phyloP scores from a whole-genome alignment of 2,888 invertebrate species.

The Limenitis arthemis region DNA sequence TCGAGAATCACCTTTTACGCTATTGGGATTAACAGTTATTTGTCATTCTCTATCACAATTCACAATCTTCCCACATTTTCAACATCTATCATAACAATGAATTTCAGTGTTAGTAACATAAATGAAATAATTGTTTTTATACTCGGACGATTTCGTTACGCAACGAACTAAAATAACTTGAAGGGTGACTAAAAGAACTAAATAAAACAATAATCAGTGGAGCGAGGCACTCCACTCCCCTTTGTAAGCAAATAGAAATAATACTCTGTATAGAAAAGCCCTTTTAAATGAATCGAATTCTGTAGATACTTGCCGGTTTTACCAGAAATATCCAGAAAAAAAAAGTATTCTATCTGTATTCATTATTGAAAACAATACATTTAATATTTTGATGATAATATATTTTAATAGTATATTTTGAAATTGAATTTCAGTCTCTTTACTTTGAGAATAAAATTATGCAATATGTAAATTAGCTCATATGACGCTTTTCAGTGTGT shows the following conservation, averaged over 20 bases:
- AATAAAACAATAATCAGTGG: slow-evolving; percentile 57
- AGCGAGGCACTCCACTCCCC: slow-evolving; percentile 34
- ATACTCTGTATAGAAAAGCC: slow-evolving; percentile 10
- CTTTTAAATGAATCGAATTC: slow-evolving; percentile 1
- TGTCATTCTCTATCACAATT: too few relatives aligned
- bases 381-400: too few relatives aligned
- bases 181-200: slow-evolving; percentile 9
- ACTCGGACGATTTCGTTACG: neutral
- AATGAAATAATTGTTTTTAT: too few relatives aligned
- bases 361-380: too few relatives aligned
- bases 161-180: slow-evolving; percentile 5
- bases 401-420: too few relatives aligned
- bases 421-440: neutral
- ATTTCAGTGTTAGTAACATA: too few relatives aligned
- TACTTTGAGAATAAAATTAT: neutral
- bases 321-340: neutral
- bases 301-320: neutral
- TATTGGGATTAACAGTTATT: too few relatives aligned
- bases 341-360: neutral
- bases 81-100: too few relatives aligned
- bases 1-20: too few relatives aligned
- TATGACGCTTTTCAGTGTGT: slow-evolving; percentile 1
- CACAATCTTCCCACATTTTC: too few relatives aligned
- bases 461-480: slow-evolving; percentile 1
- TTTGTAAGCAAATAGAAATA: slow-evolving; percentile 13